phyloP scores from a whole-genome alignment of 1,140 invertebrate species.

The Drosophila repleta region DNA sequence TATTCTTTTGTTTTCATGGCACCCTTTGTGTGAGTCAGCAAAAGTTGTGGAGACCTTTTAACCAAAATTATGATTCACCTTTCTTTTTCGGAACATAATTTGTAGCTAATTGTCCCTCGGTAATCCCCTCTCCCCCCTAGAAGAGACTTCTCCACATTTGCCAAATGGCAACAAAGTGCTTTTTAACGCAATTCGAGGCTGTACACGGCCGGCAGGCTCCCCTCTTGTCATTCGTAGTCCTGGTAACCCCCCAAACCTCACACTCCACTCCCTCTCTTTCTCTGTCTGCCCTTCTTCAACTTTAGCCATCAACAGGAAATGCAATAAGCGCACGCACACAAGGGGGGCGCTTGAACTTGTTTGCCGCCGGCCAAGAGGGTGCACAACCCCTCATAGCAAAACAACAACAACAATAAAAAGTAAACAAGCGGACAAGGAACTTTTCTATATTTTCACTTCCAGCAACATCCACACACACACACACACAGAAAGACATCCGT shows the following conservation, averaged over 20 bases:
- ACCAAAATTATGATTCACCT: constrained; percentile 36
- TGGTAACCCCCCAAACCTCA: constrained; percentile 13
- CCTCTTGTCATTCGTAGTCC: constrained; percentile 10
- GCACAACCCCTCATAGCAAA: constrained; percentile 25
- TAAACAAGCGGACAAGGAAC: constrained; percentile 64
- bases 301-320: constrained; percentile 55
- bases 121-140: constrained; percentile 31
- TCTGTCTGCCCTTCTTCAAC: not conserved
- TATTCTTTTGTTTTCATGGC: not conserved
- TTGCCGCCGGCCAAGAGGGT: constrained; percentile 27
- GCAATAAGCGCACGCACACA: constrained; percentile 75
- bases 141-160: constrained; percentile 4
- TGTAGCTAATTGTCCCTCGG: constrained; percentile 57
- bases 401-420: constrained; percentile 40
- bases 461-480: not conserved
- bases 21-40: constrained; percentile 19
- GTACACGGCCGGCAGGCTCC: constrained; percentile 36
- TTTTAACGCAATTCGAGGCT: constrained; percentile 65
- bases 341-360: constrained; percentile 36
- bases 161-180: constrained; percentile 59
- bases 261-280: not conserved
- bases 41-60: constrained; percentile 1
- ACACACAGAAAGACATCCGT: constrained; percentile 53
- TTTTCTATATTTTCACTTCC: constrained; percentile 50
- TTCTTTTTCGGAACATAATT: constrained; percentile 64